Conservation (phyloP, 2,888 invertebrate genomes). For the Bombylius major region DNA sequence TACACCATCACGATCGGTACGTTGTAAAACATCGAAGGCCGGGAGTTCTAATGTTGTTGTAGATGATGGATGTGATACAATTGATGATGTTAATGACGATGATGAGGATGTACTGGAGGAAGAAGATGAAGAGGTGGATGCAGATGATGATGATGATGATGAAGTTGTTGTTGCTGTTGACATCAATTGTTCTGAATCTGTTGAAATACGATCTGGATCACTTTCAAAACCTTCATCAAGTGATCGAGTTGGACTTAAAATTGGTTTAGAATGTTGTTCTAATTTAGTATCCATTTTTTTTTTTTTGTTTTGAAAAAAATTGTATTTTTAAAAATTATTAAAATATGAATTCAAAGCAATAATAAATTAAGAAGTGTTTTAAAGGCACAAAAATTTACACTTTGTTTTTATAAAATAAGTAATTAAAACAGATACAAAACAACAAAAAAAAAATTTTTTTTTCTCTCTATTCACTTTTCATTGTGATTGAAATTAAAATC, state of each 20-base stretch:
- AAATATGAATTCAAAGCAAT: too few relatives aligned
- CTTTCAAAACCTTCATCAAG: slow-evolving; percentile 39
- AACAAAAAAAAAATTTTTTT: too few relatives aligned
- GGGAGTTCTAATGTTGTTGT: slow-evolving; percentile 8
- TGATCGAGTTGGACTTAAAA: slow-evolving; percentile 37
- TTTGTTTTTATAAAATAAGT: too few relatives aligned
- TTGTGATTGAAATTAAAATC: too few relatives aligned
- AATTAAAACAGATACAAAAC: too few relatives aligned
- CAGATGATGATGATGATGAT: slow-evolving; percentile 10
- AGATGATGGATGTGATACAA: slow-evolving; percentile 8
- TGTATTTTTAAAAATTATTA: not conserved
- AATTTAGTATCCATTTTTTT: slow-evolving; percentile 25
- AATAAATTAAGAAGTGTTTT: too few relatives aligned
- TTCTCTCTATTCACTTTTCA: too few relatives aligned
- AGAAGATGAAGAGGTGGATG: not conserved
- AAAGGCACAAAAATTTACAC: too few relatives aligned
- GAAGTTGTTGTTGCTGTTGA: slow-evolving; percentile 8
- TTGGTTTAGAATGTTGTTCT: slow-evolving; percentile 35
- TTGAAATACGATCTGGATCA: slow-evolving; percentile 38
- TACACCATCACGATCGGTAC: slow-evolving; percentile 21
- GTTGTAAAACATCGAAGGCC: slow-evolving; percentile 19
- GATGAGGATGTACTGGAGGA: slow-evolving; percentile 10
- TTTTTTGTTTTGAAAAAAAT: not conserved
- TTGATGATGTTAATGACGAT: not conserved
- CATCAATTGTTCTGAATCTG: slow-evolving; percentile 33